A percentile compares a stretch with the other conserved stretches of the same genome.
Conservation (phyloP, 2,113 vertebrate species). For the Mionectes macconnelli region DNA sequence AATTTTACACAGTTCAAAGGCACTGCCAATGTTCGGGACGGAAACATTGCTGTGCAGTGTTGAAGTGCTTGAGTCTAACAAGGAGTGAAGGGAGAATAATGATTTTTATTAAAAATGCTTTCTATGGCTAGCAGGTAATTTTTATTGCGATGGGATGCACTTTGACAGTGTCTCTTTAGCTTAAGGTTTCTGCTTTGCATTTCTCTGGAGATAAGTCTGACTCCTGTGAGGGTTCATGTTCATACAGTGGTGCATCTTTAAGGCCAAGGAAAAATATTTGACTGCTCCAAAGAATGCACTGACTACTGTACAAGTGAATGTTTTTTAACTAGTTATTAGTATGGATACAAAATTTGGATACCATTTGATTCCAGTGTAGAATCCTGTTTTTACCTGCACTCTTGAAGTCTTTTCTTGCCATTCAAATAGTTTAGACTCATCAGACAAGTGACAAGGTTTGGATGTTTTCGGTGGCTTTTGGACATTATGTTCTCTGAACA, state of each 20-base stretch:
- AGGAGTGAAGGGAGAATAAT: neutral
- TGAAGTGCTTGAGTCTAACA: neutral
- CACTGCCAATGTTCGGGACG: neutral
- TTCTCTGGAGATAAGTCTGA: neutral
- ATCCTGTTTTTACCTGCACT: neutral
- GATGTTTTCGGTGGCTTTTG: constrained; percentile 67
- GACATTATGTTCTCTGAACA: constrained; percentile 55
- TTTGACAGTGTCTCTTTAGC: neutral
- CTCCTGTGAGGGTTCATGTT: neutral
- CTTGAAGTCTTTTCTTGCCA: constrained; percentile 1
- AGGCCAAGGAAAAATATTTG: neutral
- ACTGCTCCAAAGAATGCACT: neutral
- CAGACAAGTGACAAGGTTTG: constrained; percentile 7
- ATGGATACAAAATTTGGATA: neutral
- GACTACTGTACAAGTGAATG: neutral
- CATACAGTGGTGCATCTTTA: neutral
- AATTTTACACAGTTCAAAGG: neutral
- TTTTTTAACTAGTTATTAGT: neutral
- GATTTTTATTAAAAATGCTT: neutral
- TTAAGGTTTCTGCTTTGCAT: neutral
- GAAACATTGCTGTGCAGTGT: neutral
- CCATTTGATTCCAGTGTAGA: neutral
- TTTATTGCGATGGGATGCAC: neutral
- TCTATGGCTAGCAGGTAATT: neutral
- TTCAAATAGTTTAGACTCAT: neutral